Conservation (phyloP, 2,113 vertebrate genomes). For the Pomatostomus ruficeps region DNA sequence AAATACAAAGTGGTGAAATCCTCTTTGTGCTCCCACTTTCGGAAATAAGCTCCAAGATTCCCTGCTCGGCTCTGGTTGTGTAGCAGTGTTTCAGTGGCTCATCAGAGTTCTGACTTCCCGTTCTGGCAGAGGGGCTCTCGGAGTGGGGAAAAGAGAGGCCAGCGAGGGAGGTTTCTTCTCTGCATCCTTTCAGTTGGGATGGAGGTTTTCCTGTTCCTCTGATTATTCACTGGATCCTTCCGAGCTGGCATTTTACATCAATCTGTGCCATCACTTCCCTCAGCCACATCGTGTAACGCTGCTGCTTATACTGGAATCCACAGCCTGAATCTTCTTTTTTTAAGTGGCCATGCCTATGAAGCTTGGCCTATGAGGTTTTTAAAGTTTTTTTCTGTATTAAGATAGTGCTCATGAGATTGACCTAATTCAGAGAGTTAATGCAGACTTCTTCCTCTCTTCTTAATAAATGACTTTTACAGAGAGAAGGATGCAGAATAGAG, state of each 20-base stretch:
- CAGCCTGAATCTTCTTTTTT: background rate
- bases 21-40: background rate
- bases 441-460: background rate
- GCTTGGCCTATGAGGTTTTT: background rate
- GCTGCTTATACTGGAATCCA: background rate
- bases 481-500: background rate
- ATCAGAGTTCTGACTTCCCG: rapidly evolving
- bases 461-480: background rate
- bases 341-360: background rate
- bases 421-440: background rate
- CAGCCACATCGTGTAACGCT: background rate
- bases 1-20: background rate
- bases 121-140: background rate
- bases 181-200: background rate
- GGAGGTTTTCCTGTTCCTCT: background rate
- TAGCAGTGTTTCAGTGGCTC: background rate
- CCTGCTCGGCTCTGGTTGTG: background rate
- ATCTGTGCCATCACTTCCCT: background rate
- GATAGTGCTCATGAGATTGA: background rate
- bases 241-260: background rate
- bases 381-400: background rate
- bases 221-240: background rate
- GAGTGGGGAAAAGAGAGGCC: background rate
- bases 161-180: background rate
- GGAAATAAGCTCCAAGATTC: background rate